Percentiles rank a stretch among this genome's conserved stretches.
Evolutionary conservation across 2,888 invertebrate species (phyloP).

Genomic region (Hipparchia sbordonii): DNA sequence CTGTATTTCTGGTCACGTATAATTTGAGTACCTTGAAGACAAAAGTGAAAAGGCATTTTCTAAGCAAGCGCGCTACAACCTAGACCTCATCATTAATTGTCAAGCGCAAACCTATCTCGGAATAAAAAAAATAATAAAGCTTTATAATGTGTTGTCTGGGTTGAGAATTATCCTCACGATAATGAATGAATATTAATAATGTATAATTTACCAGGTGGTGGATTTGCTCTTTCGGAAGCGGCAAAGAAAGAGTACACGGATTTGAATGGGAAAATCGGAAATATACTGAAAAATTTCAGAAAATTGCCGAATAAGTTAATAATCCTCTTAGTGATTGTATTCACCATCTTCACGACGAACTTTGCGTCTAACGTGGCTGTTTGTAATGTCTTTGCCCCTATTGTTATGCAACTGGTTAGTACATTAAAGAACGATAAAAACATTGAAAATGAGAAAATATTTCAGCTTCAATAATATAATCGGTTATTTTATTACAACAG

Average conservation of each 20-base stretch:
- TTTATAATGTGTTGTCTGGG: too few species aligned
- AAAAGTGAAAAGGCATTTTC: too few species aligned
- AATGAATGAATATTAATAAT: too few species aligned
- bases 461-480: neutral
- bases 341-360: slow-evolving; percentile 62
- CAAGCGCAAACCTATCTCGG: too few species aligned
- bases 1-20: too few species aligned
- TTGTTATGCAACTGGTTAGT: slow-evolving; percentile 66
- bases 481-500: slow-evolving; percentile 42
- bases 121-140: too few species aligned
- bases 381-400: slow-evolving; percentile 62
- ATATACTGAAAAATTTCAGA: slow-evolving; percentile 43
- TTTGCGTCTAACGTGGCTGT: slow-evolving; percentile 72
- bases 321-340: slow-evolving; percentile 53
- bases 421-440: too few species aligned
- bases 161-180: too few species aligned
- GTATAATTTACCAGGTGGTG: slow-evolving; percentile 52
- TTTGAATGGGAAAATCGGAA: slow-evolving; percentile 58
- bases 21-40: too few species aligned
- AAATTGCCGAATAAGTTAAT: slow-evolving; percentile 49
- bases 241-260: slow-evolving; percentile 58
- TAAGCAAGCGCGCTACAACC: too few species aligned
- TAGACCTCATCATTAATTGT: too few species aligned
- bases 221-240: slow-evolving; percentile 59
- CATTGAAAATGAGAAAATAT: too few species aligned